phyloP scores from a whole-genome alignment of 2,888 invertebrate species.

The Drosophila cognata region DNA sequence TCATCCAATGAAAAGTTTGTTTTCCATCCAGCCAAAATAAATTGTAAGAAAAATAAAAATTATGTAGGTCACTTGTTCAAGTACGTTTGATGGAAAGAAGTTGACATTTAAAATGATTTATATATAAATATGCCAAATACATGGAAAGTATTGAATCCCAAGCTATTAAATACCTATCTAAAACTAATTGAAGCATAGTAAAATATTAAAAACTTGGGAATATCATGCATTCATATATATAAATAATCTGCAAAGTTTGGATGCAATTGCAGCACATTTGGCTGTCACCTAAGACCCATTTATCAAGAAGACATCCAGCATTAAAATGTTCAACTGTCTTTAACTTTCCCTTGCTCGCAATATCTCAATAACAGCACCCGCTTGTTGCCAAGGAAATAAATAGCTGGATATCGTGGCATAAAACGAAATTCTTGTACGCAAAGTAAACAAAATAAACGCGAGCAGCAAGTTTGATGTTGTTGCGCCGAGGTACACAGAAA shows the following conservation, averaged over 20 bases:
- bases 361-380: constrained; percentile 6
- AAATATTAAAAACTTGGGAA: background rate
- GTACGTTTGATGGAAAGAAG: background rate
- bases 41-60: background rate
- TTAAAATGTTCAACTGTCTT: background rate
- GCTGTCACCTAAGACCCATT: constrained; percentile 23
- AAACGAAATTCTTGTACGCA: constrained; percentile 37
- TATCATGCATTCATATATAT: background rate
- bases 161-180: background rate
- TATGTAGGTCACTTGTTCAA: background rate
- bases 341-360: background rate
- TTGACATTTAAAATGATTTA: background rate
- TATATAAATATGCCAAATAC: background rate
- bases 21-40: background rate
- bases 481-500: constrained; percentile 33
- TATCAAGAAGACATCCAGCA: constrained; percentile 13
- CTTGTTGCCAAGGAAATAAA: constrained; percentile 60
- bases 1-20: constrained; percentile 24
- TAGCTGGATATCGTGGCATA: constrained; percentile 37
- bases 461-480: constrained; percentile 34
- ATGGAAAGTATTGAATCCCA: background rate
- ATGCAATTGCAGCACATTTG: constrained; percentile 15
- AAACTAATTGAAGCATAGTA: background rate
- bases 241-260: constrained; percentile 2
- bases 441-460: constrained; percentile 50